These are phyloP conservation scores for Muscina levida DNA, from an alignment of 2,888 invertebrate genomes.

Conservation along the genomic window DNA sequence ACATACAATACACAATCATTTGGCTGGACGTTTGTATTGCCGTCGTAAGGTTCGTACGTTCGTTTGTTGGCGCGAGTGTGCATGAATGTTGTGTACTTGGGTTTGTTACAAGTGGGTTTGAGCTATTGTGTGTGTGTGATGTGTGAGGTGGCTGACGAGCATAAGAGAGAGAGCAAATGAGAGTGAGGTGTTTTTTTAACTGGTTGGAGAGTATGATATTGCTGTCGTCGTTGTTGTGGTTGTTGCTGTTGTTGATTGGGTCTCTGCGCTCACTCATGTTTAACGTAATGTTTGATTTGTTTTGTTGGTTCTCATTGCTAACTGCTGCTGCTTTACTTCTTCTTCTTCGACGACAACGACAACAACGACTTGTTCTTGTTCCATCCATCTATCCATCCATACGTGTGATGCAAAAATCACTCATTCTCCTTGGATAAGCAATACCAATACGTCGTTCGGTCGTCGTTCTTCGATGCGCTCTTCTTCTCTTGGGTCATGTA, in stretches of 20 bases:
- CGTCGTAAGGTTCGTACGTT: no score
- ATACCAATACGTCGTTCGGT: constrained; percentile 20
- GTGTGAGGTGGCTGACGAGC: constrained; percentile 6
- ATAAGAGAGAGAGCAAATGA: constrained; percentile 27
- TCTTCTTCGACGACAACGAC: not conserved
- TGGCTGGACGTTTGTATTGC: not conserved
- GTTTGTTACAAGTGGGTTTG: not conserved
- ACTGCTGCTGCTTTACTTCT: constrained; percentile 31
- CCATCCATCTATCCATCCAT: not conserved
- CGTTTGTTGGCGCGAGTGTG: constrained; percentile 41
- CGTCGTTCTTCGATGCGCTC: not conserved
- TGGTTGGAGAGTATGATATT: no score
- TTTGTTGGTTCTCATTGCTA: constrained; percentile 58
- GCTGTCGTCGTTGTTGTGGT: no score
- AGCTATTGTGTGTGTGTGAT: constrained; percentile 45
- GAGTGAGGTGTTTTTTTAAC: no score
- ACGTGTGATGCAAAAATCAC: constrained; percentile 32
- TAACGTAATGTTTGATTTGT: constrained; percentile 64
- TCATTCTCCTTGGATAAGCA: constrained; percentile 32
- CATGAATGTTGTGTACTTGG: not conserved
- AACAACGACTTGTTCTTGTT: not conserved
- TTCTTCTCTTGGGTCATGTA: constrained; percentile 23
- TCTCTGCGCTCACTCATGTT: constrained; percentile 61
- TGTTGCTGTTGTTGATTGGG: constrained; percentile 26
- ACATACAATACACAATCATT: no score